Evolutionary conservation across 1,140 invertebrate genomes (phyloP), one percentile per base, ranked within the genome.

Genomic region (Heliconius eleuchia): DNA sequence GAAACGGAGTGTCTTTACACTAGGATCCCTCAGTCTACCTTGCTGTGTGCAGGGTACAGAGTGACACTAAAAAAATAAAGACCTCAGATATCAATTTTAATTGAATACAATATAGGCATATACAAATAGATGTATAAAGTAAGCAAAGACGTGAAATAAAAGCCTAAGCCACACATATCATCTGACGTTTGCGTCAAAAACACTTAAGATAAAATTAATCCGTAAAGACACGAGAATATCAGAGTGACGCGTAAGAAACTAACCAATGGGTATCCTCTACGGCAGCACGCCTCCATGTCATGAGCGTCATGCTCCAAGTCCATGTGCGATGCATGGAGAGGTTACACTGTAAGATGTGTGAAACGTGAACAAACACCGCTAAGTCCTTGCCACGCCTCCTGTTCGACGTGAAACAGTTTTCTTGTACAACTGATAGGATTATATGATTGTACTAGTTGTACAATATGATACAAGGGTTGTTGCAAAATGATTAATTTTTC

Each of bases 281-380:
- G 30, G 19, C 37, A 80, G 82, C 91, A 92, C 90, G 91, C 90
- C 91, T 87, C 84, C 87, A 77, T 46, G 75, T 87, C 91, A 91
- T 92, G 91, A 76, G 79, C 84, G 82, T 88, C 91, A 91, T 90
- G 89, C 86, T 73, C 60, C 27, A 71, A 73, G 23, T 27, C 76
- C 83, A 86, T 85, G 84, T 71, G 82, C 84, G 78, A 77, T 57
- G 74, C 86, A 87, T 80, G 86, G 27, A 66, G 60, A 66, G 23
- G 27, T 66, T 66, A 52, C 57, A 42, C 78, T 71, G 84, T 84
- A 84, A 84, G 79, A 74, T 71, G 66, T 84, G 84, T 87, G 83
- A 86, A 81, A 80, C 60, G 81, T 79, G 77, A 80, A 73, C 81
- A 81, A 85, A 85, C 75, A 84, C 57, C 46, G 50, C 71, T 80